phyloP scores from a whole-genome alignment of 1,140 invertebrate genomes.

The Achatina immaculata region DNA sequence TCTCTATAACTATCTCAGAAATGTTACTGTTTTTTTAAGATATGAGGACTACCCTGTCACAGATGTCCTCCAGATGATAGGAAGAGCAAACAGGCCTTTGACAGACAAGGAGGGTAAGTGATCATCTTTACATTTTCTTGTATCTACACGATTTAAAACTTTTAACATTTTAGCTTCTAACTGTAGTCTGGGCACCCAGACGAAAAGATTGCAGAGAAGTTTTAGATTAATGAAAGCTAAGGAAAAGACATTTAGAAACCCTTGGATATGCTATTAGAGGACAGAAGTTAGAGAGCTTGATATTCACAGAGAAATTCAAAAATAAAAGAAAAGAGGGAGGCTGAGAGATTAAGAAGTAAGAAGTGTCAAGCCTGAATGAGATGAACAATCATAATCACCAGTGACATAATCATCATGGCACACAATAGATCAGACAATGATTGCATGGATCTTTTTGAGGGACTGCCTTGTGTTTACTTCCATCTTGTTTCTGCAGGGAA shows the following conservation, averaged over 20 bases:
- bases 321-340: too few relatives aligned
- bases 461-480: neutral
- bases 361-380: too few relatives aligned
- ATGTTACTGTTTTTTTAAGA: slow-evolving; percentile 45
- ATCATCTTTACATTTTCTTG: neutral
- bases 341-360: too few relatives aligned
- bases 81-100: slow-evolving; percentile 81
- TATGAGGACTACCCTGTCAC: slow-evolving; percentile 98
- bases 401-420: too few relatives aligned
- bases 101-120: slow-evolving; percentile 87
- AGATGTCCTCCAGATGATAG: slow-evolving; percentile 98
- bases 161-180: neutral
- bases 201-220: neutral
- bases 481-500: slow-evolving; percentile 74
- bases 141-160: neutral
- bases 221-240: neutral
- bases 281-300: too few relatives aligned
- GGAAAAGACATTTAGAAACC: too few relatives aligned
- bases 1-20: too few relatives aligned
- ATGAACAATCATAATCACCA: too few relatives aligned
- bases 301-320: too few relatives aligned
- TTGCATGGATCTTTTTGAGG: too few relatives aligned
- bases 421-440: too few relatives aligned
- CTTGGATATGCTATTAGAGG: too few relatives aligned
- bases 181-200: neutral